phyloP scores from a whole-genome alignment of 2,797 vertebrate species.

The Ataeniobius toweri region DNA sequence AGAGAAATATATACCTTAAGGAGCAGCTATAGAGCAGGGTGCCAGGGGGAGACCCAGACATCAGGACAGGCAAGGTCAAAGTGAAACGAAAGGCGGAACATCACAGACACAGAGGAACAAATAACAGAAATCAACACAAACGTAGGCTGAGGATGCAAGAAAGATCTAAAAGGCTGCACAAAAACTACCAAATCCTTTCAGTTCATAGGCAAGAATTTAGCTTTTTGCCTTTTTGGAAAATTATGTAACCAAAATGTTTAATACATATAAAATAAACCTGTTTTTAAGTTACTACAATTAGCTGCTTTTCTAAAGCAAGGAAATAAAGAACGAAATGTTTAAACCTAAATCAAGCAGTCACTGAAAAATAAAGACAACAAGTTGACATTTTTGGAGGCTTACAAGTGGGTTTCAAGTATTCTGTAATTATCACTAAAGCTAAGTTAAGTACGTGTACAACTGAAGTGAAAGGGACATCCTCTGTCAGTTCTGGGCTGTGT shows the following conservation, averaged over 20 bases:
- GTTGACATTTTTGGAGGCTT: neutral
- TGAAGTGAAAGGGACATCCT: too few relatives aligned
- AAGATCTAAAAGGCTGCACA: conserved; percentile 31
- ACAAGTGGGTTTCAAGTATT: too few relatives aligned
- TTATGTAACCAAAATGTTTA: neutral
- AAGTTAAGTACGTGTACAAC: too few relatives aligned
- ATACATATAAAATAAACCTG: neutral
- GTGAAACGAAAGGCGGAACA: conserved; percentile 43
- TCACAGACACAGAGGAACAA: conserved; percentile 48
- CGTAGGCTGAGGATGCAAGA: conserved; percentile 19
- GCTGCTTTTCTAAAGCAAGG: neutral
- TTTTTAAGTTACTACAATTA: neutral
- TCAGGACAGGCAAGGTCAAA: conserved; percentile 63
- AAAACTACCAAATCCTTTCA: neutral
- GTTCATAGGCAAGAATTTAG: neutral
- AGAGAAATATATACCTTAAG: conserved; percentile 80
- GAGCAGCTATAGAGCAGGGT: conserved; percentile 80
- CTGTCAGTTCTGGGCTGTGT: too few relatives aligned
- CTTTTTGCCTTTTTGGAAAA: neutral
- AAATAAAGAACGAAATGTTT: neutral
- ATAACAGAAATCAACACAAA: conserved; percentile 35
- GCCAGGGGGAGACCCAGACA: conserved; percentile 64
- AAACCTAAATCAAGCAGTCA: neutral
- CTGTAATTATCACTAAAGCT: too few relatives aligned
- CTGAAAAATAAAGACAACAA: neutral